Base-by-base conservation (phyloP, 2,888 invertebrate species). In the Biston betularia region DNA sequence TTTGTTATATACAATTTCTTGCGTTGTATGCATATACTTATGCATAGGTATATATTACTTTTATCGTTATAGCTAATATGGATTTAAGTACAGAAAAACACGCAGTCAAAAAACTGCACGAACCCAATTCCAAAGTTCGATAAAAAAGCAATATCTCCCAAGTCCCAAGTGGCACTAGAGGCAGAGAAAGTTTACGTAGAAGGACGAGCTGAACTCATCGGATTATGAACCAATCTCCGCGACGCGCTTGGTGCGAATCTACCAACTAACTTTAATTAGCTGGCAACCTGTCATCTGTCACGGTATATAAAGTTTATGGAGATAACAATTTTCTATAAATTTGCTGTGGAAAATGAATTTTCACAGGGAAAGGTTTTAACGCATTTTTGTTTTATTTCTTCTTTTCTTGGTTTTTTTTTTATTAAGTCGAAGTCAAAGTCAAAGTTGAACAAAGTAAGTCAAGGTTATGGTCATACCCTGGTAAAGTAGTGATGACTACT, bases 181-280 rank as follows among this genome's bases (percentile, higher is more conserved):
- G 49, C 35, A 68, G 46, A 65, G 72, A 74, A 79, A 76, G 72
- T 79, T 79, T 59, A 14, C 53, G 34, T 52, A 50, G 49, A 64
- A 74, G 59, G 61, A 63, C 34, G 53, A 53, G 46, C 46, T 33
- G 50, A 59, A 35, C 67, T 79, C 68, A 75, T 65, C 73, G 71
- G 77, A 82, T 82, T 82, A 81, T 67, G 70, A 70, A 74, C 72
- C 79, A 80, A 79, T 82, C 81, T 79, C 63, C 67, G 49, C 35
- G 58, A 52, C 52, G 57, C 45, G 53, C 52, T 35, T 15, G 8
- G 24, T 52, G 52, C 42, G 38, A 44, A 61, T 69, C 72, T 64
- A 69, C 64, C 63, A 64, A 73, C 75, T 60, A 81, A 84, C 73
- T 83, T 83, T 80, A 80, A 84, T 84, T 82, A 83, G 75, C 77